Conservation (phyloP, 2,113 vertebrate species). For the Pangasianodon gigas region DNA sequence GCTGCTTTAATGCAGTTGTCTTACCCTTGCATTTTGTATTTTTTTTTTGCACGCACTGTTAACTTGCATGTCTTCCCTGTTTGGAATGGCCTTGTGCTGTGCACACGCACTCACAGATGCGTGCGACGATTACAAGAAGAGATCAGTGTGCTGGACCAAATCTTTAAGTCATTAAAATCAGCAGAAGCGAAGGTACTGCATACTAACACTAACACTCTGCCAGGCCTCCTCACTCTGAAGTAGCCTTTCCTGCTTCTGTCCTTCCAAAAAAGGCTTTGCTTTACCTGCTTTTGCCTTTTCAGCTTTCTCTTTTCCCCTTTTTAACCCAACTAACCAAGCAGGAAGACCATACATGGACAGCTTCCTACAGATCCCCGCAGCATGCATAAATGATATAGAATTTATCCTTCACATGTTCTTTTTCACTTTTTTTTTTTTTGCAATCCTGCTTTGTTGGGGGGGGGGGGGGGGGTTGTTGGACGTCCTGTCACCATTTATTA, state of each 20-base stretch:
- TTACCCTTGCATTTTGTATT: slow-evolving; percentile 28
- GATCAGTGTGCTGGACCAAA: slow-evolving; percentile 92
- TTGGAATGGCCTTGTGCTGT: slow-evolving; percentile 91
- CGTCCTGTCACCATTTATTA: slow-evolving; percentile 27
- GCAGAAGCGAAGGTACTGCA: slow-evolving; percentile 89
- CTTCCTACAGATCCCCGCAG: neutral
- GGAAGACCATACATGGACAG: slow-evolving; percentile 62
- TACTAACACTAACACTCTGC: slow-evolving; percentile 60
- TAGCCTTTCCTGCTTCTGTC: slow-evolving; percentile 66
- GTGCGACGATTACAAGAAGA: slow-evolving; percentile 87
- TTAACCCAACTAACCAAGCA: slow-evolving; percentile 65
- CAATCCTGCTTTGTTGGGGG: slow-evolving; percentile 66
- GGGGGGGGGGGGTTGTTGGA: slow-evolving; percentile 44
- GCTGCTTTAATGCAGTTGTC: slow-evolving; percentile 45
- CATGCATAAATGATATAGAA: slow-evolving; percentile 3
- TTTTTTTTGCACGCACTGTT: slow-evolving; percentile 60
- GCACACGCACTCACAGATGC: slow-evolving; percentile 91
- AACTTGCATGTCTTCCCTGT: slow-evolving; percentile 68
- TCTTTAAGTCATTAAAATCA: slow-evolving; percentile 91
- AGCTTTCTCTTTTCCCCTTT: neutral
- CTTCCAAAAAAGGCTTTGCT: slow-evolving; percentile 47
- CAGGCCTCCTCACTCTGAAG: slow-evolving; percentile 63
- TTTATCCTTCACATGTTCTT: neutral
- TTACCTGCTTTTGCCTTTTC: slow-evolving; percentile 66
- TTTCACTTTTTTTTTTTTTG: neutral